These are phyloP conservation scores for Pegea sp. DNA, from an alignment of 23 tunicate genomes.

Conservation along the genomic window DNA sequence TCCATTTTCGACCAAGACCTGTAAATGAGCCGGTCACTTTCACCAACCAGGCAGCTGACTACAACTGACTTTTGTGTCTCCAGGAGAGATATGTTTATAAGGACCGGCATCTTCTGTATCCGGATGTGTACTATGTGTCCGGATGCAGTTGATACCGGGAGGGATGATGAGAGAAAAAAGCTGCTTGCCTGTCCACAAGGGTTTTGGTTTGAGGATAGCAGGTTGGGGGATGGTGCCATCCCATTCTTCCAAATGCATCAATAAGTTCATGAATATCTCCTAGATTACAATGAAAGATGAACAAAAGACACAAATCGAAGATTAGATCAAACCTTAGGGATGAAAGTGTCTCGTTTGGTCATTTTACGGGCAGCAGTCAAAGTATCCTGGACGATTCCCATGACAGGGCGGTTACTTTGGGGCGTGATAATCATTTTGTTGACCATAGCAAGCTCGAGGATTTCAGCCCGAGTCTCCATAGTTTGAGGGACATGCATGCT, in stretches of 20 bases:
- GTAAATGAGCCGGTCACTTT: neutral
- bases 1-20: constrained; percentile 94
- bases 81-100: constrained; percentile 84
- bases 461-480: constrained; percentile 99
- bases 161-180: constrained; percentile 88
- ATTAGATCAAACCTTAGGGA: constrained; percentile 69
- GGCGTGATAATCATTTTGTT: constrained; percentile 92
- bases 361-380: constrained; percentile 96
- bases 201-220: constrained; percentile 92
- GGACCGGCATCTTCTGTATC: constrained; percentile 95
- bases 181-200: constrained; percentile 99
- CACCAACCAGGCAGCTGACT: neutral
- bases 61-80: constrained; percentile 66
- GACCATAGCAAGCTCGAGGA: constrained; percentile 89
- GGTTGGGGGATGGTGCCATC: constrained; percentile 95
- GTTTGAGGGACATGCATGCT: constrained; percentile 95
- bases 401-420: constrained; percentile 96
- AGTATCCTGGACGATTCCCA: constrained; percentile 99
- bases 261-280: constrained; percentile 89
- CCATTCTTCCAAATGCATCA: constrained; percentile 83
- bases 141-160: constrained; percentile 93
- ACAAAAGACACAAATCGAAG: neutral
- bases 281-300: constrained; percentile 1
- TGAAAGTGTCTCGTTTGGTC: constrained; percentile 93
- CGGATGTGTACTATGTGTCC: constrained; percentile 96